Evolutionary conservation across 2,888 invertebrate species (phyloP).

Genomic region (Hypomecis atomaria): DNA sequence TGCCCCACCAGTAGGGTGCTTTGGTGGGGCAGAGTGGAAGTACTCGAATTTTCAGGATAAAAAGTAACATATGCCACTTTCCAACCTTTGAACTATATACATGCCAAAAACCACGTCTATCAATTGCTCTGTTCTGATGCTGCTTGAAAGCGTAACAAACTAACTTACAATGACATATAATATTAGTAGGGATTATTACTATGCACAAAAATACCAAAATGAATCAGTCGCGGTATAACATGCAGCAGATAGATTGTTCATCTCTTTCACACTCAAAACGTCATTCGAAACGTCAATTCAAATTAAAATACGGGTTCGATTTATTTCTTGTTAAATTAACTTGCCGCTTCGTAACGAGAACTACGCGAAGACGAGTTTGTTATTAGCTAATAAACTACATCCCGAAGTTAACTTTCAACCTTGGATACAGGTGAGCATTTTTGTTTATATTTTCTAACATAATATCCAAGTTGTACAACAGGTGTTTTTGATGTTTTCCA

Average conservation of each 20-base stretch:
- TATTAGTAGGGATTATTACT: no score
- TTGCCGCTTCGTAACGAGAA: conserved; percentile 44
- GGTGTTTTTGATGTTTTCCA: conserved; percentile 28
- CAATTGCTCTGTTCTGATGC: no score
- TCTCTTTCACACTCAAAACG: conserved; percentile 58
- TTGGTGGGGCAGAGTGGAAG: no score
- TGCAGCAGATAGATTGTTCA: conserved; percentile 2
- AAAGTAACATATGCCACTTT: no score
- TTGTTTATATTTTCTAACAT: conserved; percentile 21
- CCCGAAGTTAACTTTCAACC: conserved; percentile 11
- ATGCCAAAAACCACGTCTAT: no score
- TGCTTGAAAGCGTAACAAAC: no score
- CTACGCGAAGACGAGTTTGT: conserved; percentile 43
- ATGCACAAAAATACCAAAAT: conserved; percentile 20
- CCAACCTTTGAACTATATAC: no score
- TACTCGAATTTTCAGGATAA: no score
- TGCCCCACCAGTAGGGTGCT: no score
- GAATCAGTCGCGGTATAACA: conserved; percentile 8
- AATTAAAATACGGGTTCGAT: conserved; percentile 64
- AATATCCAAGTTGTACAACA: conserved; percentile 27
- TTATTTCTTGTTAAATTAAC: conserved; percentile 57
- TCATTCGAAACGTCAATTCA: conserved; percentile 55
- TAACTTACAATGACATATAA: no score
- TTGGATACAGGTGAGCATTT: conserved; percentile 34
- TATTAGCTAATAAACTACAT: conserved; percentile 19